Percentiles rank a stretch among this genome's conserved stretches.
Evolutionary conservation across 2,888 invertebrate species (phyloP).

Genomic region (Ligdia adustata): DNA sequence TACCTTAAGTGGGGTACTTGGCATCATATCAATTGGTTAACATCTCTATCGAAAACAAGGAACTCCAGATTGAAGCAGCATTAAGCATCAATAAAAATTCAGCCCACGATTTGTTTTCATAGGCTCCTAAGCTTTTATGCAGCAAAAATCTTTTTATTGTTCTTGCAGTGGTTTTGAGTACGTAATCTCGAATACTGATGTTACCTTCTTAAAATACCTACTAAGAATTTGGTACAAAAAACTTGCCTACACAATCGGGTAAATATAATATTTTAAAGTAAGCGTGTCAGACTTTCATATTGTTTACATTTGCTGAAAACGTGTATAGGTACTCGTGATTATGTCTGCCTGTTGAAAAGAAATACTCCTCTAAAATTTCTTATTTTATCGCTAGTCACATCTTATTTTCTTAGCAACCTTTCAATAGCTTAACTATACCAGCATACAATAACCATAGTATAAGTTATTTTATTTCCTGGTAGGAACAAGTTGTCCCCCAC

Average conservation of each 20-base stretch:
- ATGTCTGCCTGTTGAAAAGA: no score
- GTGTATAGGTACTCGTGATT: no score
- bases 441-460: slow-evolving; percentile 45
- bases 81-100: slow-evolving; percentile 20
- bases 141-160: slow-evolving; percentile 25
- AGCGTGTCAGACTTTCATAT: no score
- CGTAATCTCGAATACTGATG: slow-evolving; percentile 35
- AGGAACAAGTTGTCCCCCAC: slow-evolving; percentile 73
- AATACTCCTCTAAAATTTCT: no score
- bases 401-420: no score
- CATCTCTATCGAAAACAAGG: slow-evolving; percentile 10
- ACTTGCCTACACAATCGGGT: no score
- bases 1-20: no score
- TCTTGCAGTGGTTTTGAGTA: slow-evolving; percentile 22
- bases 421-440: slow-evolving; percentile 16
- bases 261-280: no score
- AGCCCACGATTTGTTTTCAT: slow-evolving; percentile 25
- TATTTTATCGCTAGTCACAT: no score
- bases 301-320: no score
- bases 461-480: slow-evolving; percentile 74
- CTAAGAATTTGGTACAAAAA: no score
- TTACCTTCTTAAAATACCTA: not conserved
- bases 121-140: slow-evolving; percentile 26
- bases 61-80: slow-evolving; percentile 11
- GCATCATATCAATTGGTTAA: no score